Percentiles rank a stretch among this genome's conserved stretches.
These are phyloP conservation scores for Leptonema lineaticorne DNA, from an alignment of 1,140 invertebrate genomes.

Conservation along the genomic window DNA sequence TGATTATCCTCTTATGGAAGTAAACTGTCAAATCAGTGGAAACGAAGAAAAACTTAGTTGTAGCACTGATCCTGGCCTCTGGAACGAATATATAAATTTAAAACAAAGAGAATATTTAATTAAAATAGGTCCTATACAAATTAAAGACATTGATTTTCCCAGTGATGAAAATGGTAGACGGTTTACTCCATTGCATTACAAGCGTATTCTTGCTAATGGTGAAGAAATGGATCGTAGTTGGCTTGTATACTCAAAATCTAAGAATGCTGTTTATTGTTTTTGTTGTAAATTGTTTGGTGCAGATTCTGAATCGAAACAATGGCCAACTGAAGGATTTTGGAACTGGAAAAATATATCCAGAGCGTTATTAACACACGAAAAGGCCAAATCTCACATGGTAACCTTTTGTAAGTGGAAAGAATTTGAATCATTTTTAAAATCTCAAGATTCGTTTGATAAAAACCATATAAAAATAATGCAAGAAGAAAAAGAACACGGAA, in stretches of 20 bases:
- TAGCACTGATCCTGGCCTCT: background rate
- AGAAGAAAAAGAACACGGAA: background rate
- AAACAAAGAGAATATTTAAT: background rate
- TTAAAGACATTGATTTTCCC: background rate
- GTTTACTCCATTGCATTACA: background rate
- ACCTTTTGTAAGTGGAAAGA: background rate
- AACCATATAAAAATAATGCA: background rate
- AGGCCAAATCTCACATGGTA: background rate
- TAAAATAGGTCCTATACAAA: background rate
- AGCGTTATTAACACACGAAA: background rate
- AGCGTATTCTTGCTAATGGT: background rate
- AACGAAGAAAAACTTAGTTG: no score
- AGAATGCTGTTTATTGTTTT: background rate
- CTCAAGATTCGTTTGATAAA: background rate
- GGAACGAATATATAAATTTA: background rate
- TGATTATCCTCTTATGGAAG: background rate
- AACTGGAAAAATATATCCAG: background rate
- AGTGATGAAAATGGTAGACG: background rate
- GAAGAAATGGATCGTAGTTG: background rate
- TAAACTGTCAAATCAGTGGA: background rate
- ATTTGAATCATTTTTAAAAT: background rate
- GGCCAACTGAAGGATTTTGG: background rate
- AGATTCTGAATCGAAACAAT: background rate
- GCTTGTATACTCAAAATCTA: background rate
- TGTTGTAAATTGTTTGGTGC: background rate